These are phyloP conservation scores for Seira ritae DNA, from an alignment of 2,888 invertebrate genomes.

Conservation along the genomic window DNA sequence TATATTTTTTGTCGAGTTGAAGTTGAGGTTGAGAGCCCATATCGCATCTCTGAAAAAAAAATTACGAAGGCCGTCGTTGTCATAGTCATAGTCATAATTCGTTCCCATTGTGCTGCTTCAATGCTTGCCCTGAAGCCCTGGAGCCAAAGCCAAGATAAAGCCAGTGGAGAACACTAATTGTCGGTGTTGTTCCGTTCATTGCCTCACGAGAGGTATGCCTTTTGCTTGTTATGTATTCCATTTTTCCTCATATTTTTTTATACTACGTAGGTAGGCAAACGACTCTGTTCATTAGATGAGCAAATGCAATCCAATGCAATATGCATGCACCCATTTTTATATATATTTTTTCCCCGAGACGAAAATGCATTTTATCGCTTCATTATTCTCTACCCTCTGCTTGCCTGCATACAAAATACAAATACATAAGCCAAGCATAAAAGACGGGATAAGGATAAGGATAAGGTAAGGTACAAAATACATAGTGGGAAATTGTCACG, in stretches of 20 bases:
- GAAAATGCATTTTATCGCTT: conserved; percentile 16
- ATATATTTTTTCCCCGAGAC: not conserved
- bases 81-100: not conserved
- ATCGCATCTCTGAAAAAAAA: conserved; percentile 21
- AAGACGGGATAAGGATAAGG: not conserved
- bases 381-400: not conserved
- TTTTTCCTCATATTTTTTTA: not conserved
- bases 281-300: not conserved
- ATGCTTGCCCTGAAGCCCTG: conserved; percentile 21
- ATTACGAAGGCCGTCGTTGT: conserved; percentile 7
- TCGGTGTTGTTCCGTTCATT: conserved; percentile 55
- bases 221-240: not conserved
- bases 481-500: not conserved
- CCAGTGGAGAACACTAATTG: conserved; percentile 55
- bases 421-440: not conserved
- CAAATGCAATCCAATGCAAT: not conserved
- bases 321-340: not conserved
- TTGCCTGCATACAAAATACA: conserved; percentile 4
- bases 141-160: conserved; percentile 27
- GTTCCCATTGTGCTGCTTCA: conserved; percentile 7
- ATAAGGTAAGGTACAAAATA: not conserved
- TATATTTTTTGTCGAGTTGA: not conserved
- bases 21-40: not conserved
- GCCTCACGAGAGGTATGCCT: conserved; percentile 26
- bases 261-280: not conserved